Base-by-base conservation (phyloP, 2,888 invertebrate species). In the Heliconius hortense region DNA sequence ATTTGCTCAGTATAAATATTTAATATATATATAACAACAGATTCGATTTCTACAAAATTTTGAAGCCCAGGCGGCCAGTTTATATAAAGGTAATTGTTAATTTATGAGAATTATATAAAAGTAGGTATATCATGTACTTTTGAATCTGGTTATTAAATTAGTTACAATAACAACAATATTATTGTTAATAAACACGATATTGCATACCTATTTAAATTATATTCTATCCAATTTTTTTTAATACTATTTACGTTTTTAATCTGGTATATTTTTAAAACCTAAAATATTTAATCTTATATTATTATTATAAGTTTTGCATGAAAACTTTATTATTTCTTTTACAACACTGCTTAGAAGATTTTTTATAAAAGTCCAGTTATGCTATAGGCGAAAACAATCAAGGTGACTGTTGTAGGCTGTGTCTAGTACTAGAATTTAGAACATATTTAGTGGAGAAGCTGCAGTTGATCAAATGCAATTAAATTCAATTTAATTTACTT, bases 381-480 rank as follows among this genome's bases (percentile, higher is more conserved):
- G 31, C 28, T 63, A 31, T 63, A 63, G 31, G 21, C 21, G 18
- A 31, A 63, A 63, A 18, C 4, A 21, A 31, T 63, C 31, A 35
- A 63, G 63, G 63, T 63, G 63, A 63, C 31, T 63, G 63, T 63
- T 31, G 63, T 63, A 63, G 63, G 63, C 63, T 63, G 63, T 63
- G 63, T 31, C 28, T 63, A 63, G 18, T 18, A 18, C 62, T 62
- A 62, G 63, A 63, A 35, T 63, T 63, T 31, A 63, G 10, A 31
- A 63, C 63, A 63, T 63, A 63, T 31, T 63, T 63, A 63, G 31
- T 21, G 35, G 10, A 35, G 35, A 31, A 31, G 31, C 31, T 35
- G 11, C 63, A 31, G 18, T 21, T 21, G 21, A 63, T 31, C 3
- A 31, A 8, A 21, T 63, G 26, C 26, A 13, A 26, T 31, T 21